Evolutionary conservation across 2,113 vertebrate species (phyloP), one percentile per base, ranked within the genome.

Genomic region (Gavia stellata): DNA sequence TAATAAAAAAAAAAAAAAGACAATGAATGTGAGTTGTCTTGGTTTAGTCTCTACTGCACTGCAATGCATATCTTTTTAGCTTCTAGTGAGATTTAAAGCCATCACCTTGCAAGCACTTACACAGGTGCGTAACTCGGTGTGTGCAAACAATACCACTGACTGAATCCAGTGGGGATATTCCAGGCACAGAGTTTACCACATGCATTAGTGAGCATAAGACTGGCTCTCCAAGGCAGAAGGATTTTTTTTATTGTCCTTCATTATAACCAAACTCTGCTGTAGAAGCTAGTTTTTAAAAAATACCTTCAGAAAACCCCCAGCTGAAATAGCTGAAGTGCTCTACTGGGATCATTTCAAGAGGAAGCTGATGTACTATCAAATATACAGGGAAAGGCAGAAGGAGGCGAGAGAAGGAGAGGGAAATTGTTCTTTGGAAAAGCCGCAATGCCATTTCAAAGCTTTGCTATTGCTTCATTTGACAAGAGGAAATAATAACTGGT

Each of bases 301-400:
- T 29, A 55, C 49, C 53, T 94, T 94, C 68, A 92, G 83, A 91
- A 94, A 92, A 68, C 26, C 12, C 20, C 25, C 1, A 3, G 50
- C 24, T 87, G 89, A 94, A 95, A 95, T 49, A 92, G 58, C 58
- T 82, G 78, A 95, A 97, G 91, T 95, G 78, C 88, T 95, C 91
- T 91, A 45, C 45, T 87, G 94, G 91, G 70, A 88, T 85, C 44
- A 2, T 95, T 96, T 94, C 66, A 82, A 94, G 86, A 89, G 44
- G 81, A 97, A 91, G 92, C 78, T 95, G 89, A 95, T 88, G 92
- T 79, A 82, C 81, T 92, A 62, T 73, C 84, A 92, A 89, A 92
- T 82, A 94, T 52, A 95, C 6, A 12, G 45, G 58, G 42, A 65
- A 94, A 92, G 90, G 79, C 93, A 95, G 71, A 61, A 84, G 53